phyloP scores from a whole-genome alignment of 2,797 vertebrate genomes.

The Enteromius mattozi region DNA sequence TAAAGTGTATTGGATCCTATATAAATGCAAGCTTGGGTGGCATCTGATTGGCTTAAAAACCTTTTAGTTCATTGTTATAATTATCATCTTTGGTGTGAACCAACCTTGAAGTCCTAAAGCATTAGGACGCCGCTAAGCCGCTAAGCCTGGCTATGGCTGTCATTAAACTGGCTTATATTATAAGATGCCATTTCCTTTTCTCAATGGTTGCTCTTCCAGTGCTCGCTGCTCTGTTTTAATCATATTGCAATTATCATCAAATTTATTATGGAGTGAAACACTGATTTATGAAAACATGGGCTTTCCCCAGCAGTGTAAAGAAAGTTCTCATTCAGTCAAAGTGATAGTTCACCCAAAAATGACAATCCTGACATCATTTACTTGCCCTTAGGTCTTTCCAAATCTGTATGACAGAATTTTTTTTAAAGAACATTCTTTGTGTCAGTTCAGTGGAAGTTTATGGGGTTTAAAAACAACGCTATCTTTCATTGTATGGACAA shows the following conservation, averaged over 20 bases:
- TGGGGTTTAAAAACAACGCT: background rate
- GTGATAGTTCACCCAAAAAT: background rate
- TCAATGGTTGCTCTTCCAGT: constrained; percentile 41
- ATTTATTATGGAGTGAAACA: constrained; percentile 33
- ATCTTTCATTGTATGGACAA: background rate
- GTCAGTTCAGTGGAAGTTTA: background rate
- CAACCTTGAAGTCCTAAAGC: background rate
- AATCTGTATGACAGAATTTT: background rate
- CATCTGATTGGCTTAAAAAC: background rate
- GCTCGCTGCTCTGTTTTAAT: constrained; percentile 23
- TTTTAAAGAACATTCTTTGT: background rate
- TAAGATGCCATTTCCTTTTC: constrained; percentile 25
- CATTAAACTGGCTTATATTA: constrained; percentile 1
- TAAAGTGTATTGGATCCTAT: background rate
- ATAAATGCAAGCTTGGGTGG: background rate
- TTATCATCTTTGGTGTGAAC: constrained; percentile 22
- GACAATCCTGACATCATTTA: constrained; percentile 5
- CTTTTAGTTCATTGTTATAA: background rate
- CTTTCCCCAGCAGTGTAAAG: constrained; percentile 14
- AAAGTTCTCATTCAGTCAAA: constrained; percentile 32
- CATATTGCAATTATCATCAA: constrained; percentile 22
- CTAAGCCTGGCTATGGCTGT: background rate
- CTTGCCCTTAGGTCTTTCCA: background rate
- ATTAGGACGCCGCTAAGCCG: background rate
- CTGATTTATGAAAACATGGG: constrained; percentile 30